Evolutionary conservation across 1,140 invertebrate species (phyloP).

Genomic region (Branchinecta lynchi): DNA sequence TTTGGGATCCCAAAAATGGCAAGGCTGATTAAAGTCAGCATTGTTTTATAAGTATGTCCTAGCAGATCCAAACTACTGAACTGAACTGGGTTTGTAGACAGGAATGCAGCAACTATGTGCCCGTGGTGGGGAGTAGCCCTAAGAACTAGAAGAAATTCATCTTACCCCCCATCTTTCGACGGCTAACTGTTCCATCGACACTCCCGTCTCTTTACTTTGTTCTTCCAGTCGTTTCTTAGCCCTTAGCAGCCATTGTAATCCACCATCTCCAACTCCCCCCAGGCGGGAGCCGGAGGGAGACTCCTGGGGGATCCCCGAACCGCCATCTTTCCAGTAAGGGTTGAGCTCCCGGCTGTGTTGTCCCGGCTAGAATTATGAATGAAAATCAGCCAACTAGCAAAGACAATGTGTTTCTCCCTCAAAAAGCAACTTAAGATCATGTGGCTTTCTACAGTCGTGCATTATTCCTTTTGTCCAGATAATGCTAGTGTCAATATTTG

Average conservation of each 20-base stretch:
- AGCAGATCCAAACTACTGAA: too few relatives aligned
- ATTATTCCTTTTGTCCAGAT: too few relatives aligned
- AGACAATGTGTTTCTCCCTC: neutral
- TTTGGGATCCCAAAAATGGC: too few relatives aligned
- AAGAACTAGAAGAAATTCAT: neutral
- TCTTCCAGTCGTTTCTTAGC: constrained; percentile 1
- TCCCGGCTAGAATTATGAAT: constrained; percentile 39
- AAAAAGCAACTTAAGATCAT: neutral
- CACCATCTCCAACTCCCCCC: neutral
- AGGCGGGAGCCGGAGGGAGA: neutral
- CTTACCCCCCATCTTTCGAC: neutral
- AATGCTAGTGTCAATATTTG: too few relatives aligned
- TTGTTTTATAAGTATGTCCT: too few relatives aligned
- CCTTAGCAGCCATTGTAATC: neutral
- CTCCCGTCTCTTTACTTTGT: neutral
- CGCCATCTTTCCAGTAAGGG: constrained; percentile 81
- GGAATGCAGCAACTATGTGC: too few relatives aligned
- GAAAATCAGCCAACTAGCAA: neutral
- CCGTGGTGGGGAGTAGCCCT: too few relatives aligned
- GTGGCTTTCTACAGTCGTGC: neutral
- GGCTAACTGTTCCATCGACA: neutral
- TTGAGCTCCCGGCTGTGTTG: constrained; percentile 64
- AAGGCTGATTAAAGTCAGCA: too few relatives aligned
- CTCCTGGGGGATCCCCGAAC: constrained; percentile 50
- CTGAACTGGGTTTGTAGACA: too few relatives aligned